Percentiles rank a stretch among this genome's conserved stretches.
Conservation (phyloP, 1,140 invertebrate species). For the Drosophila orena region DNA sequence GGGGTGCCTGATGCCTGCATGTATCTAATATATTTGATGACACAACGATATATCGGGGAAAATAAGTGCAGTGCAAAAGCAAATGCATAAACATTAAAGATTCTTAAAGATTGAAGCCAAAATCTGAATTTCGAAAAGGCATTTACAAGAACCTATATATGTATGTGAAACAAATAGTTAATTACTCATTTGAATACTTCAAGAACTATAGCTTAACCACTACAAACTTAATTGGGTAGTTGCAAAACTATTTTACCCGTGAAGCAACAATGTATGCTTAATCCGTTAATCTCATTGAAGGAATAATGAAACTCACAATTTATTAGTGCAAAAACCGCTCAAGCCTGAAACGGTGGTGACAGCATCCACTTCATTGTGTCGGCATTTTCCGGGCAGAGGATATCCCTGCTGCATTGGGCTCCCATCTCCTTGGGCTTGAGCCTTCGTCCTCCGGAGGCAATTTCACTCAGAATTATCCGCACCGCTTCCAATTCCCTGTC, state of each 20-base stretch:
- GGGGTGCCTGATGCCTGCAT: not conserved
- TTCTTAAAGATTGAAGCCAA: too few species aligned
- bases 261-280: too few species aligned
- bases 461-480: conserved; percentile 17
- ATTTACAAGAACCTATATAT: too few species aligned
- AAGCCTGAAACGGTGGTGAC: not conserved
- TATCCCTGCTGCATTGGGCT: conserved; percentile 11
- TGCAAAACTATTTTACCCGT: not conserved
- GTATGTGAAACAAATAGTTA: not conserved
- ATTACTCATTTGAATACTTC: not conserved
- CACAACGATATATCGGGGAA: too few species aligned
- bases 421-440: not conserved
- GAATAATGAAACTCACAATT: not conserved
- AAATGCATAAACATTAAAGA: too few species aligned
- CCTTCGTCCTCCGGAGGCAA: not conserved
- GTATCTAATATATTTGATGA: too few species aligned
- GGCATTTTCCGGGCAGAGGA: not conserved
- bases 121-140: too few species aligned
- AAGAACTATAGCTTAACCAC: too few species aligned
- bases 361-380: not conserved
- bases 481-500: not conserved
- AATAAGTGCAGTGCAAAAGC: too few species aligned
- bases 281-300: not conserved
- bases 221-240: too few species aligned
- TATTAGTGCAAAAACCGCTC: conserved; percentile 3